Evolutionary conservation across 2,113 vertebrate genomes (phyloP), one percentile per base, ranked within the genome.

Genomic region (Pionites leucogaster): DNA sequence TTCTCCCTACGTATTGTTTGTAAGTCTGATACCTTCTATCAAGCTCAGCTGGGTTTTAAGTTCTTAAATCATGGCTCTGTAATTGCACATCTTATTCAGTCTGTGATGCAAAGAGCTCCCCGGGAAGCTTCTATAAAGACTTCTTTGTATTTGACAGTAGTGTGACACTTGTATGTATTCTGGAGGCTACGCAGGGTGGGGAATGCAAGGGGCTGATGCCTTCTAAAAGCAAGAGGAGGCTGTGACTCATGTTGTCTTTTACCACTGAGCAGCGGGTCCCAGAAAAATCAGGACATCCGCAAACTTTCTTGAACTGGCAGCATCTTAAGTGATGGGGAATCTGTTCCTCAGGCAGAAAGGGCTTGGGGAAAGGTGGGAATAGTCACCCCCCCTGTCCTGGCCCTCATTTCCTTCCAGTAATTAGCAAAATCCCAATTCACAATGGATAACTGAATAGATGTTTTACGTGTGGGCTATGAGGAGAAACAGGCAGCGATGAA

Each of bases 11-110:
- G 68, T 95, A 95, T 94, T 95, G 94, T 94, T 95, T 93, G 81
- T 90, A 81, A 87, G 82, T 83, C 93, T 90, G 87, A 95, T 92
- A 96, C 88, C 91, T 92, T 92, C 94, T 53, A 89, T 59, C 7
- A 4, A 89, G 95, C 95, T 96, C 95, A 96, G 91, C 82, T 2
- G 88, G 94, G 92, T 20, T 89, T 97, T 95, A 95, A 93, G 81
- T 93, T 96, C 96, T 97, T 96, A 96, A 96, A 89, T 82, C 91
- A 8, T 92, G 83, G 41, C 83, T 94, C 92, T 96, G 86, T 96
- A 96, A 96, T 96, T 94, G 91, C 88, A 94, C 70, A 70, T 93
- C 95, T 94, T 92, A 67, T 10, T 91, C 81, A 46, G 93, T 68
- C 78, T 88, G 83, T 65, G 69, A 91, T 92, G 83, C 86, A 89